phyloP scores from a whole-genome alignment of 2,797 vertebrate species.

The Australoheros facetus region DNA sequence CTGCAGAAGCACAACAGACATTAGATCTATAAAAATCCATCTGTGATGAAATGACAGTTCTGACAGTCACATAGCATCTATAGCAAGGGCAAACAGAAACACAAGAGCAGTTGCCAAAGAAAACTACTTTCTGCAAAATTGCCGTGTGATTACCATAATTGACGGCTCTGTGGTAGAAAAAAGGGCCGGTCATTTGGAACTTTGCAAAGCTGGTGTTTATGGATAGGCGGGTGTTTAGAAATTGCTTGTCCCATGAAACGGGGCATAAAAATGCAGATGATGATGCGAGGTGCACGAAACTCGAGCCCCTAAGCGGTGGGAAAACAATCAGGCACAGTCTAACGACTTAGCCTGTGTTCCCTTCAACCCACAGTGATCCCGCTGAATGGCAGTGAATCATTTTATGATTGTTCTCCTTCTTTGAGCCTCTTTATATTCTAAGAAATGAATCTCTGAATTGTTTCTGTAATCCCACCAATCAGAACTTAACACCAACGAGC shows the following conservation, averaged over 20 bases:
- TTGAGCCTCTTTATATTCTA: background rate
- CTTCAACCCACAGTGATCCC: slow-evolving; percentile 14
- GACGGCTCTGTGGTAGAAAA: background rate
- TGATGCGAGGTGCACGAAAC: slow-evolving; percentile 7
- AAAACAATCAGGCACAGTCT: slow-evolving; percentile 16
- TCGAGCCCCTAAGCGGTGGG: background rate
- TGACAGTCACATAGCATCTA: background rate
- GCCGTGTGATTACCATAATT: slow-evolving; percentile 23
- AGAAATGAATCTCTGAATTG: background rate
- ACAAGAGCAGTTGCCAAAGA: background rate
- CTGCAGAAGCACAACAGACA: background rate
- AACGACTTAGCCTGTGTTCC: slow-evolving; percentile 11
- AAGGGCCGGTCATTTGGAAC: background rate
- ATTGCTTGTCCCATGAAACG: background rate
- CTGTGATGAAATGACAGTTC: background rate
- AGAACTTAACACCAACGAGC: background rate
- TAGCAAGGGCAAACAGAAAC: background rate
- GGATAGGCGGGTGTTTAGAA: background rate
- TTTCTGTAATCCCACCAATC: background rate
- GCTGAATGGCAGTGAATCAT: slow-evolving; percentile 18
- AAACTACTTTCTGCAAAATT: background rate
- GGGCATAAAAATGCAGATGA: slow-evolving; percentile 20
- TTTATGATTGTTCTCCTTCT: slow-evolving; percentile 3
- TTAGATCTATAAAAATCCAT: background rate
- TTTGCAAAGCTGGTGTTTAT: slow-evolving; percentile 3